Percentiles rank a stretch among this genome's conserved stretches.
phyloP scores from a whole-genome alignment of 2,797 vertebrate genomes.

The Hyperoplus immaculatus region DNA sequence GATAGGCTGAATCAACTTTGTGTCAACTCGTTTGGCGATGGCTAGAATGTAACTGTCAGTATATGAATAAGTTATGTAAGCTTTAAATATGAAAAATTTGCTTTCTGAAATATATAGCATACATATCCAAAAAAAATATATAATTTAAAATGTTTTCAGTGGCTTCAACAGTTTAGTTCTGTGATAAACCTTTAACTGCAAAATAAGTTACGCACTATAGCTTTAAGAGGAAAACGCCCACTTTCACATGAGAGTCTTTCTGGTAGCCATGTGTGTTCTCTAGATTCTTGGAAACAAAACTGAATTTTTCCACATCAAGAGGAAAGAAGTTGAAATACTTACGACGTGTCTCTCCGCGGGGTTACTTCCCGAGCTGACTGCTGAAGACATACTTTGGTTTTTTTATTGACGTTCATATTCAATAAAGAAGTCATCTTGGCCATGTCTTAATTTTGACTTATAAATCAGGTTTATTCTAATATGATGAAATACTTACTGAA shows the following conservation, averaged over 20 bases:
- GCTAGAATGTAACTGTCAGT: too few species aligned
- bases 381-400: neutral
- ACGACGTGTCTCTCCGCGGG: neutral
- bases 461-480: neutral
- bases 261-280: neutral
- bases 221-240: too few species aligned
- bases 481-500: neutral
- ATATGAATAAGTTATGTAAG: too few species aligned
- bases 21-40: too few species aligned
- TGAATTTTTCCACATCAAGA: slow-evolving; percentile 15
- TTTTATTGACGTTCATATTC: neutral
- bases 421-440: neutral
- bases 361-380: neutral
- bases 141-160: neutral
- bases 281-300: neutral
- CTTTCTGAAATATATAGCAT: too few species aligned
- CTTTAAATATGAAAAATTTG: too few species aligned
- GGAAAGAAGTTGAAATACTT: slow-evolving; percentile 12
- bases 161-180: neutral
- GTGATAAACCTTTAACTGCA: neutral
- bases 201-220: too few species aligned
- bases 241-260: neutral
- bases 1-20: too few species aligned
- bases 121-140: neutral
- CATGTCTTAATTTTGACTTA: neutral